Evolutionary conservation across 2,113 vertebrate genomes (phyloP), one percentile per base, ranked within the genome.

Genomic region (Pangasianodon gigas): DNA sequence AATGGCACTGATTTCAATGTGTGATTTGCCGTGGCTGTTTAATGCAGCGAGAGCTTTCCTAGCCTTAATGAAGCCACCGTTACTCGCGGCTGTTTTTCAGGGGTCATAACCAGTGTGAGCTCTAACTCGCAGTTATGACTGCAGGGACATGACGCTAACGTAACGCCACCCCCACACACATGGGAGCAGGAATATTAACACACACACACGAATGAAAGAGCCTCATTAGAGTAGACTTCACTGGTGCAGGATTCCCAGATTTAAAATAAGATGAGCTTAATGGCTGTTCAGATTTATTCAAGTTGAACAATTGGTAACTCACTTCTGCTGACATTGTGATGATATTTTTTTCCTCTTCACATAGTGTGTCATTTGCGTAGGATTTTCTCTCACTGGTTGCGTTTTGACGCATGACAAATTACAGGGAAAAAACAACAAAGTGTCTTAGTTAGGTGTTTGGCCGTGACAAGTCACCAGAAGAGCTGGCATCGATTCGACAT

Each of bases 1-100:
- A 92, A 92, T 89, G 87, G 89, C 46, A n/a, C 89, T 90, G 91
- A 91, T 90, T 91, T 87, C 65, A 91, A 37, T 88, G 90, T 91
- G 91, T 58, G 85, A 91, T 88, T 91, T 86, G 82, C 84, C 65
- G 82, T 88, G 58, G 88, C 87, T 90, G 89, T 89, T 92, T 91
- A 90, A 90, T 91, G 81, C 79, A 84, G 75, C 71, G 52, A 74
- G 85, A n/a, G 48, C 69, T 65, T 87, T 90, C 84, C 90, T 83
- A 86, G 46, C 75, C 87, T 81, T 93, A 91, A 93, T 91, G 89
- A 93, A 91, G 91, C 91, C 69, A 51, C 77, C 71, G 84, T 89
- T 86, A 87, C 91, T 91, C 88, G 52, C 62, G 91, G 91, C 88
- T 89, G 83, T 90, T 89, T 60, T 91, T 89, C 87, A 91, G 89